Evolutionary conservation across 1,140 invertebrate genomes (phyloP).

Genomic region (Condylostylus longicornis): DNA sequence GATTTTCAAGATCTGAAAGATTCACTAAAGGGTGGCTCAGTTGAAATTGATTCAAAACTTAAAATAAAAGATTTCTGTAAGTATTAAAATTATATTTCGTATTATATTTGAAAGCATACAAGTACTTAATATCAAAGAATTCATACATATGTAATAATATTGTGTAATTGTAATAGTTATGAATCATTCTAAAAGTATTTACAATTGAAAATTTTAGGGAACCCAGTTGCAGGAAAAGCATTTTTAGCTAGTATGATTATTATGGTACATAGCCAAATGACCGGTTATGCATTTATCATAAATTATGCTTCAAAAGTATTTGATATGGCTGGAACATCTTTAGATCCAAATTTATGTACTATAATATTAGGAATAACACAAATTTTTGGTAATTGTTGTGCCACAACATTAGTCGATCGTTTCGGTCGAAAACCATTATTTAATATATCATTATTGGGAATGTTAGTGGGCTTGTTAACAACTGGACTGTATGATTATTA

Average conservation of each 20-base stretch:
- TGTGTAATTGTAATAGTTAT: no score
- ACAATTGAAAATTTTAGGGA: slow-evolving; percentile 10
- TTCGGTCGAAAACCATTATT: slow-evolving; percentile 24
- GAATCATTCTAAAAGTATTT: not conserved
- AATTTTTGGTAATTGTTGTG: slow-evolving; percentile 29
- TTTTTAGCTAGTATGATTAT: slow-evolving; percentile 12
- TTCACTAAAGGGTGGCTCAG: no score
- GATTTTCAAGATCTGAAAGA: slow-evolving; percentile 15
- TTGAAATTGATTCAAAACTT: no score
- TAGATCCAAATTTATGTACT: slow-evolving; percentile 36
- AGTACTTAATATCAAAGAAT: no score
- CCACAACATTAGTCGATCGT: slow-evolving; percentile 25
- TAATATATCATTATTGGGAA: slow-evolving; percentile 23
- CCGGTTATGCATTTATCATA: slow-evolving; percentile 15
- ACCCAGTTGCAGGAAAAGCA: slow-evolving; percentile 11
- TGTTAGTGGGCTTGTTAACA: slow-evolving; percentile 17
- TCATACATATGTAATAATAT: no score
- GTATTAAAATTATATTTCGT: no score
- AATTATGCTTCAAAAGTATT: slow-evolving; percentile 42
- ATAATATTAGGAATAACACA: slow-evolving; percentile 37
- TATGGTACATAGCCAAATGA: slow-evolving; percentile 17
- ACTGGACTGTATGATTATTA: slow-evolving; percentile 22
- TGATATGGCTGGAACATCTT: slow-evolving; percentile 37
- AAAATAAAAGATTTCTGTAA: no score
- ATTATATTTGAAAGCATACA: no score